Evolutionary conservation across 92 coral and sea anemone species (phyloP).

Genomic region (Phenganax marumi): DNA sequence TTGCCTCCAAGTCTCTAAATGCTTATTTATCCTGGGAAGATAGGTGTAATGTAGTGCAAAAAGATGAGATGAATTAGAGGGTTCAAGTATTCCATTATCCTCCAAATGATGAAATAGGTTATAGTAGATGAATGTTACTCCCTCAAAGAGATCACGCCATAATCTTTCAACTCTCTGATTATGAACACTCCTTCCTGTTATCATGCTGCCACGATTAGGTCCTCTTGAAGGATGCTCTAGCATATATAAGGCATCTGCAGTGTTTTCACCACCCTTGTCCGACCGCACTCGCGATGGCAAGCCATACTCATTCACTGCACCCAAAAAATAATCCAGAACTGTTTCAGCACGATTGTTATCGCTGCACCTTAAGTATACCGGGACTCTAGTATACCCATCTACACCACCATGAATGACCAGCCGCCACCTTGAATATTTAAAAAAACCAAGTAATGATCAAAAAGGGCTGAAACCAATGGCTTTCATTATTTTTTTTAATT

Average conservation of each 20-base stretch:
- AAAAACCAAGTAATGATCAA: slow-evolving; percentile 12
- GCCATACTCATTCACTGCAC: slow-evolving; percentile 51
- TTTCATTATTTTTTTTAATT: background rate
- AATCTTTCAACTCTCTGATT: slow-evolving; percentile 61
- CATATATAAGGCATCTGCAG: slow-evolving; percentile 49
- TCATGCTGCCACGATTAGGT: slow-evolving; percentile 66
- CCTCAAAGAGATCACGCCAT: slow-evolving; percentile 62
- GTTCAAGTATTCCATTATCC: slow-evolving; percentile 56
- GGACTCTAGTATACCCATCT: slow-evolving; percentile 51
- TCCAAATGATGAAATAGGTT: slow-evolving; percentile 57
- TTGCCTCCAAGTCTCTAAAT: slow-evolving; percentile 55
- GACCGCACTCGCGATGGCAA: slow-evolving; percentile 65
- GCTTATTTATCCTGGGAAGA: slow-evolving; percentile 61
- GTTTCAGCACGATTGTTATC: slow-evolving; percentile 47
- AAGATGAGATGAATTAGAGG: slow-evolving; percentile 47
- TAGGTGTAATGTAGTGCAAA: slow-evolving; percentile 55
- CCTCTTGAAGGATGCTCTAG: slow-evolving; percentile 60
- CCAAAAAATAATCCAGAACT: slow-evolving; percentile 37
- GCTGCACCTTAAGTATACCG: slow-evolving; percentile 41
- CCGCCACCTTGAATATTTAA: slow-evolving; percentile 59
- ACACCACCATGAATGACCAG: slow-evolving; percentile 58
- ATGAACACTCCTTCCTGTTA: slow-evolving; percentile 62
- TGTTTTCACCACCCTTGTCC: slow-evolving; percentile 65
- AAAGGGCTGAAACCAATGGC: background rate
- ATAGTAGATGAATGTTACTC: slow-evolving; percentile 59